A percentile compares a stretch with the other conserved stretches of the same genome.
Evolutionary conservation across 2,113 vertebrate species (phyloP).

Genomic region (Cololabis saira): DNA sequence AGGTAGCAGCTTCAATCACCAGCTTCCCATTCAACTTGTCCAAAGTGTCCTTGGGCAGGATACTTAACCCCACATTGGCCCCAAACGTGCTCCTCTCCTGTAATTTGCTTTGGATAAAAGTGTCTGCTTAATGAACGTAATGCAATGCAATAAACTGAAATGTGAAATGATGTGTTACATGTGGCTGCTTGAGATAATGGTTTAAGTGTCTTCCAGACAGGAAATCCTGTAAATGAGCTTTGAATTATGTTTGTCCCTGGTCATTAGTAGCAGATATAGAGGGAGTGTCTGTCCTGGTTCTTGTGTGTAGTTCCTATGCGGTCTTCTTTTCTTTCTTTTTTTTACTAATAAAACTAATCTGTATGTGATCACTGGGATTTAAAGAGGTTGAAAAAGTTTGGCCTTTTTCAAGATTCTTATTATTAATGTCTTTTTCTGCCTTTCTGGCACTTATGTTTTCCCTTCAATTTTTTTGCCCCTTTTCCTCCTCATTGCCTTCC

Average conservation of each 20-base stretch:
- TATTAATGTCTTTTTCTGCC: too few species aligned
- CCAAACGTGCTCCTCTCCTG: too few species aligned
- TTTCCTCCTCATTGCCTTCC: not conserved
- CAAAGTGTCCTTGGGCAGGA: too few species aligned
- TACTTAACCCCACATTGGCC: too few species aligned
- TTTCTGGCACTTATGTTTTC: not conserved
- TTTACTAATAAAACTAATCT: not conserved
- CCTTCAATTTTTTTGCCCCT: not conserved
- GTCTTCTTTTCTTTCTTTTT: not conserved
- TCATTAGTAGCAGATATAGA: not conserved
- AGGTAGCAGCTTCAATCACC: too few species aligned
- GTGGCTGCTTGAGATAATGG: not conserved
- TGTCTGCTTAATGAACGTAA: too few species aligned
- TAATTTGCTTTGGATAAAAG: too few species aligned
- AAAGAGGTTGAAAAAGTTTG: conserved; percentile 1
- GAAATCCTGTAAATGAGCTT: not conserved
- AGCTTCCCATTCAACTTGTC: too few species aligned
- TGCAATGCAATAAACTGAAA: conserved; percentile 1
- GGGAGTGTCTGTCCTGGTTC: not conserved
- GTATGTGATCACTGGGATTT: not conserved
- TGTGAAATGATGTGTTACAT: not conserved
- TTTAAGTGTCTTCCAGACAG: not conserved
- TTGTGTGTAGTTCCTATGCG: not conserved
- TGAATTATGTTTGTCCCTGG: conserved; percentile 1
- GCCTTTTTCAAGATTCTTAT: too few species aligned